Evolutionary conservation across 2,113 vertebrate species (phyloP).

Genomic region (Acrocephalus kingi): DNA sequence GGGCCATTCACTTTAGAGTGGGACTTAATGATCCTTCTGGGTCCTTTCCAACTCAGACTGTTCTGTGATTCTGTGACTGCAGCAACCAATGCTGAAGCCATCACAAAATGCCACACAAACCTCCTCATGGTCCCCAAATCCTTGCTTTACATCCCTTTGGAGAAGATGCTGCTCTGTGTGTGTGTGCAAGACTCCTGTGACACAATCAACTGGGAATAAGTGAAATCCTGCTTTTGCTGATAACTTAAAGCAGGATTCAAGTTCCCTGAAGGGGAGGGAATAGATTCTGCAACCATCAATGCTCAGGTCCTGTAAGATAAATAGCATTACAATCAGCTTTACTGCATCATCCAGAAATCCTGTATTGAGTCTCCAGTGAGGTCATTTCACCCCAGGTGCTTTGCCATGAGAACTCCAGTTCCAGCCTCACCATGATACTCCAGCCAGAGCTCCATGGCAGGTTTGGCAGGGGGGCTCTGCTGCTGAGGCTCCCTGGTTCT

Average conservation of each 20-base stretch:
- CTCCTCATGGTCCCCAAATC: neutral
- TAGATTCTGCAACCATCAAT: fast-evolving
- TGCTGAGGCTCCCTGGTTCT: neutral
- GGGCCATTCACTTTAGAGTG: neutral
- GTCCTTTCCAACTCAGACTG: neutral
- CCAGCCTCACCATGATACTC: neutral
- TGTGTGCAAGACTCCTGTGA: neutral
- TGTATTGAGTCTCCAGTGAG: neutral
- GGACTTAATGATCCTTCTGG: neutral
- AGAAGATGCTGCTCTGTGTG: fast-evolving
- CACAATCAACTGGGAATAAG: neutral
- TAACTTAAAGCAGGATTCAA: neutral
- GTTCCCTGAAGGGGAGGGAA: neutral
- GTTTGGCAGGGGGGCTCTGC: neutral
- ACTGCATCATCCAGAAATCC: neutral
- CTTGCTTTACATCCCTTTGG: neutral
- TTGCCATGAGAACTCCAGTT: neutral
- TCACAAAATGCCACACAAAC: neutral
- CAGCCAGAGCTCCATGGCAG: neutral
- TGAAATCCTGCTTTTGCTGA: neutral
- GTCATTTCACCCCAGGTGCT: neutral
- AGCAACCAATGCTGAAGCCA: neutral
- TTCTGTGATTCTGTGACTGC: neutral
- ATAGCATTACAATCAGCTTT: neutral
- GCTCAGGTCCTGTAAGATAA: neutral